Percentiles rank a stretch among this genome's conserved stretches.
These are phyloP conservation scores for Catamblyrhynchus diadema DNA, from an alignment of 2,797 vertebrate species.

Conservation along the genomic window DNA sequence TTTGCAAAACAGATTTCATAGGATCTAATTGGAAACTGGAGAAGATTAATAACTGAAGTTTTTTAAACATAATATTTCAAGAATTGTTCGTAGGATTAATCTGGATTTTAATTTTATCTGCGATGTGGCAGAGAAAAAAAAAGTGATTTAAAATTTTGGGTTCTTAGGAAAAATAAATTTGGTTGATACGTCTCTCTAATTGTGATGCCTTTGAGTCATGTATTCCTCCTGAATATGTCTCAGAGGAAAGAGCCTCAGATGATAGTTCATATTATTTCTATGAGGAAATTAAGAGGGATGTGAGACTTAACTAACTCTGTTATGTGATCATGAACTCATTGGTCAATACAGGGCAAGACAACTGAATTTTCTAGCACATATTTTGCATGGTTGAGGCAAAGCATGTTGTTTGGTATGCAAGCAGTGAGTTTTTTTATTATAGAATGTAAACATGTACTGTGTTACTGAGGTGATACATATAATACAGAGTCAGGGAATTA, in stretches of 20 bases:
- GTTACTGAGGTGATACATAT: background rate
- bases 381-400: background rate
- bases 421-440: background rate
- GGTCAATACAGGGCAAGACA: background rate
- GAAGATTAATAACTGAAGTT: background rate
- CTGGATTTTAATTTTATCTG: background rate
- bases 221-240: background rate
- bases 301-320: background rate
- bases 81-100: background rate
- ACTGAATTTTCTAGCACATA: background rate
- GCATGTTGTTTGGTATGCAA: background rate
- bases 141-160: background rate
- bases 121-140: background rate
- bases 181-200: fast-evolving
- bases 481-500: background rate
- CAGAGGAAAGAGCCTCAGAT: background rate
- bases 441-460: background rate
- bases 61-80: background rate
- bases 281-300: background rate
- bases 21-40: background rate
- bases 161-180: background rate
- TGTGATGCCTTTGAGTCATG: background rate
- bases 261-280: background rate
- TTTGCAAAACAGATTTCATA: background rate
- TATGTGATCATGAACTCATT: background rate